phyloP scores from a whole-genome alignment of 2,797 vertebrate species.

The Chromis chromis region DNA sequence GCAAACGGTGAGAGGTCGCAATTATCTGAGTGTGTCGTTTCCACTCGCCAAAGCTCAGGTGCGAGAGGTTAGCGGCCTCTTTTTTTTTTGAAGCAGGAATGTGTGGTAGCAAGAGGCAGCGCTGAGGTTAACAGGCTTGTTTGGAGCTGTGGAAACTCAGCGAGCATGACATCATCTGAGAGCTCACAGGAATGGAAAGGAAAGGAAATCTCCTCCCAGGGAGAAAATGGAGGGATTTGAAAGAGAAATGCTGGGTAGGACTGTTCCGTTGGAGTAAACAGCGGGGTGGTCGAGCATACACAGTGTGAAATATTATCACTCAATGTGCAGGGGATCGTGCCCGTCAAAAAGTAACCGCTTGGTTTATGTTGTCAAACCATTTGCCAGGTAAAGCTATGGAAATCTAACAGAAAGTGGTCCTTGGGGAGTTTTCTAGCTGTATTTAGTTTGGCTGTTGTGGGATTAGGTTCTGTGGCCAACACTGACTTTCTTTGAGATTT shows the following conservation, averaged over 20 bases:
- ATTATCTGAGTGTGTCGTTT: slow-evolving; percentile 52
- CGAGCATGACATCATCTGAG: slow-evolving; percentile 81
- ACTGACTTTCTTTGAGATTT: slow-evolving; percentile 54
- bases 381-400: slow-evolving; percentile 78
- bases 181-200: slow-evolving; percentile 78
- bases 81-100: slow-evolving; percentile 48
- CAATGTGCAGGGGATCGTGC: slow-evolving; percentile 72
- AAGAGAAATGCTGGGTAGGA: slow-evolving; percentile 66
- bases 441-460: slow-evolving; percentile 64
- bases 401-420: slow-evolving; percentile 67
- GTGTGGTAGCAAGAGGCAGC: slow-evolving; percentile 64
- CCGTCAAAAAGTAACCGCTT: slow-evolving; percentile 72
- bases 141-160: slow-evolving; percentile 78
- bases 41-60: slow-evolving; percentile 54
- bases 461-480: slow-evolving; percentile 35
- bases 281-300: slow-evolving; percentile 64
- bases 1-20: slow-evolving; percentile 25
- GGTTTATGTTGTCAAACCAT: slow-evolving; percentile 77
- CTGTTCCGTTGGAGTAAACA: slow-evolving; percentile 75
- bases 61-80: slow-evolving; percentile 32
- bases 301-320: slow-evolving; percentile 80
- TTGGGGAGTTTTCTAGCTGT: slow-evolving; percentile 49
- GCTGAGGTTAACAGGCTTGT: slow-evolving; percentile 75
- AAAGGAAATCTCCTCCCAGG: slow-evolving; percentile 81
- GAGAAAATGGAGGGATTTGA: slow-evolving; percentile 76